These are phyloP conservation scores for Rhabdophis nuchalis DNA, from an alignment of 2,797 vertebrate species.

Conservation along the genomic window DNA sequence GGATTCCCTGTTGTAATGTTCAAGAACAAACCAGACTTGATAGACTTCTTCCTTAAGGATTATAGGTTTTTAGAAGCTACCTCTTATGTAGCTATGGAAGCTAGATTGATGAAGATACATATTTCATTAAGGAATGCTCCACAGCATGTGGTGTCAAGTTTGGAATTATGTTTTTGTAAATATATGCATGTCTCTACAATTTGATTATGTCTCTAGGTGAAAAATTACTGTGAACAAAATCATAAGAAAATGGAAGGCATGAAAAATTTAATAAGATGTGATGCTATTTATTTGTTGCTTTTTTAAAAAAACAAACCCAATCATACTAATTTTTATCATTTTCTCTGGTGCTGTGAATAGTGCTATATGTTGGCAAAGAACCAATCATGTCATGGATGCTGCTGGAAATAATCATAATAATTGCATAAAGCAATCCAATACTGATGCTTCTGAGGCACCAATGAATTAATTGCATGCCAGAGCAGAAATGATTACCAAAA, in stretches of 20 bases:
- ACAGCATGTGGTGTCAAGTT: conserved; percentile 8
- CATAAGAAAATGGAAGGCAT: conserved; percentile 10
- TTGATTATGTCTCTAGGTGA: conserved; percentile 21
- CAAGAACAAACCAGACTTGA: background rate
- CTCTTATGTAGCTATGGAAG: background rate
- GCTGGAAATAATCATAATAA: background rate
- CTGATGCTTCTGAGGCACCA: background rate
- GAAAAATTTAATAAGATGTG: conserved; percentile 2
- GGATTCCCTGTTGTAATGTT: background rate
- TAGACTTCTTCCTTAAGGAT: background rate
- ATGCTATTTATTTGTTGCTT: background rate
- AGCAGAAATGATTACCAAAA: conserved; percentile 10
- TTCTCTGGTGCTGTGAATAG: background rate
- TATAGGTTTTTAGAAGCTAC: background rate
- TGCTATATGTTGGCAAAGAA: background rate
- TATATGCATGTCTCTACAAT: background rate
- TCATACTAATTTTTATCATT: background rate
- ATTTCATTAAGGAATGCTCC: conserved; percentile 24
- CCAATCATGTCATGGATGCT: background rate
- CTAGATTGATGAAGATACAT: conserved; percentile 1
- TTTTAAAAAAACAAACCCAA: background rate
- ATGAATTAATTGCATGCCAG: conserved; percentile 39
- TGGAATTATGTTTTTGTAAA: background rate
- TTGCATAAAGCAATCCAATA: background rate
- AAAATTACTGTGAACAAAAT: conserved; percentile 11